These are phyloP conservation scores for Acomys russatus DNA, from an alignment of 2,797 vertebrate species.

Conservation along the genomic window DNA sequence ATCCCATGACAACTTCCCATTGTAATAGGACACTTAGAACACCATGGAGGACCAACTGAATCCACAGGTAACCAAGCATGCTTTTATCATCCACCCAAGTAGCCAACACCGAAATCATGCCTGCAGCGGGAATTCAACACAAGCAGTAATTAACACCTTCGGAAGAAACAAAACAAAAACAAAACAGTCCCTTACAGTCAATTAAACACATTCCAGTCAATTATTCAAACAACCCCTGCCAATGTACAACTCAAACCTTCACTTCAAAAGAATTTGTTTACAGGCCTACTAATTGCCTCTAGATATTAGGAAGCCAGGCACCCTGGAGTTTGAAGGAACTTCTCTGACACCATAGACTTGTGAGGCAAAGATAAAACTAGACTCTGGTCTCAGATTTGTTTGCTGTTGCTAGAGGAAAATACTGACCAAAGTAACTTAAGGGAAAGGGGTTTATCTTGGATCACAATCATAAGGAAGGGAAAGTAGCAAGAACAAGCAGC, in stretches of 20 bases:
- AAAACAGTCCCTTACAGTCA: slow-evolving; percentile 71
- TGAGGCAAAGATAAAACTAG: background rate
- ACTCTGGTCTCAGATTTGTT: background rate
- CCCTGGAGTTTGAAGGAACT: background rate
- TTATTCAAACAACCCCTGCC: slow-evolving; percentile 71
- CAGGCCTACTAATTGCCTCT: slow-evolving; percentile 21
- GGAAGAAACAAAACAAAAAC: slow-evolving; percentile 65
- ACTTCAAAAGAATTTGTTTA: slow-evolving; percentile 61
- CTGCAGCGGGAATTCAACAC: slow-evolving; percentile 56
- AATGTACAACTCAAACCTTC: slow-evolving; percentile 60
- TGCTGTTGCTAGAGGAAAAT: background rate
- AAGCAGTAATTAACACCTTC: slow-evolving; percentile 69
- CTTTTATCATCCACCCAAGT: background rate
- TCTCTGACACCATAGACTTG: background rate
- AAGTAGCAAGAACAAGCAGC: background rate
- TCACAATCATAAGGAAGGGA: background rate
- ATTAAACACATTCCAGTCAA: slow-evolving; percentile 71
- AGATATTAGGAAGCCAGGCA: slow-evolving; percentile 2
- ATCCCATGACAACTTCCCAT: background rate
- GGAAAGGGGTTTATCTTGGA: background rate
- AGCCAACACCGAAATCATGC: slow-evolving; percentile 60
- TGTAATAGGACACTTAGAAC: background rate
- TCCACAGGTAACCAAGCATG: background rate
- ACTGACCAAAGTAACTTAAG: background rate
- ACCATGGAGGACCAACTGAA: background rate